Conservation (phyloP, 2,888 invertebrate genomes). For the Sylvicola fuscatus region DNA sequence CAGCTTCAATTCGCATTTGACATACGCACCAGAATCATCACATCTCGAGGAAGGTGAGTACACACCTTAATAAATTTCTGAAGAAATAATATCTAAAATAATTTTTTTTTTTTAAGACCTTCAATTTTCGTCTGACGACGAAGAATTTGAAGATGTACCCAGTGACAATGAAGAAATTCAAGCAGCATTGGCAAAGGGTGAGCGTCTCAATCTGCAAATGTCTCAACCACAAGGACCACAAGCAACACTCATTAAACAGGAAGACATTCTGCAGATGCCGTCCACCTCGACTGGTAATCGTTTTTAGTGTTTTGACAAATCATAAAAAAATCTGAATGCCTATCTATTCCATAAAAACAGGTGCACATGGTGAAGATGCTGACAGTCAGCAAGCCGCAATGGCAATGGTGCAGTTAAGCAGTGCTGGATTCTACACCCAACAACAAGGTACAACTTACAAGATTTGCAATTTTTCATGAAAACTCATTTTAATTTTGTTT, state of each 20-base stretch:
- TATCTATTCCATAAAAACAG: not conserved
- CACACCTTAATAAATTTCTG: slow-evolving; percentile 5
- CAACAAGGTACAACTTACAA: slow-evolving; percentile 15
- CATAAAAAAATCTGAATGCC: too few relatives aligned
- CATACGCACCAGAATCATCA: slow-evolving; percentile 36
- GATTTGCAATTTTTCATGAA: slow-evolving; percentile 2
- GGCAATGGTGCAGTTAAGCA: slow-evolving; percentile 52
- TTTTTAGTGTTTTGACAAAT: too few relatives aligned
- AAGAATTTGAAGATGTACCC: slow-evolving; percentile 41
- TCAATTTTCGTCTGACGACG: slow-evolving; percentile 49
- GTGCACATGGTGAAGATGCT: slow-evolving; percentile 30
- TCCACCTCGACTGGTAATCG: slow-evolving; percentile 2
- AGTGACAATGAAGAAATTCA: slow-evolving; percentile 32
- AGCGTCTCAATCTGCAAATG: slow-evolving; percentile 9
- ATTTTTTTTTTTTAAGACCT: slow-evolving; percentile 27
- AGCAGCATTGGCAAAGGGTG: slow-evolving; percentile 24
- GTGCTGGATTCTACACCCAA: slow-evolving; percentile 40
- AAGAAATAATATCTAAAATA: not conserved
- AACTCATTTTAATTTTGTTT: not conserved
- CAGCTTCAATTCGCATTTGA: slow-evolving; percentile 28
- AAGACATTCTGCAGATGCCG: not conserved
- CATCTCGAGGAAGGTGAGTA: slow-evolving; percentile 49
- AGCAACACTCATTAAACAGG: too few relatives aligned
- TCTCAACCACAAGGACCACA: not conserved
- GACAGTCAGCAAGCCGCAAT: slow-evolving; percentile 53